phyloP scores from a whole-genome alignment of 1,140 invertebrate species.

The Rhynchophorus ferrugineus region DNA sequence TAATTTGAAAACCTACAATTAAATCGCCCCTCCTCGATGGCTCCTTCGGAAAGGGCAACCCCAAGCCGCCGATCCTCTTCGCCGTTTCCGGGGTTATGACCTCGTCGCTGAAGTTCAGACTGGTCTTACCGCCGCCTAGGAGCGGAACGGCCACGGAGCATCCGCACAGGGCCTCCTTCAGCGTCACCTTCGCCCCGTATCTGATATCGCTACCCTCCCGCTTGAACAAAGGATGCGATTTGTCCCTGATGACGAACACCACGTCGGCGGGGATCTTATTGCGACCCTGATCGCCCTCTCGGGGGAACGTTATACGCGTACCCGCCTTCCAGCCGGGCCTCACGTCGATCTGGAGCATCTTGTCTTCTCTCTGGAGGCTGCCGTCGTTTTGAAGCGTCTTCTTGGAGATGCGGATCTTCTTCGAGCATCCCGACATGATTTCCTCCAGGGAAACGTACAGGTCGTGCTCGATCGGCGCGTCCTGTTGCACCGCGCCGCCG shows the following conservation, averaged over 20 bases:
- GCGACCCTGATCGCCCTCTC: slow-evolving; percentile 83
- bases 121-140: slow-evolving; percentile 63
- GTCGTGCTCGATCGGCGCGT: slow-evolving; percentile 83
- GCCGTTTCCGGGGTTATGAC: slow-evolving; percentile 75
- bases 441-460: slow-evolving; percentile 79
- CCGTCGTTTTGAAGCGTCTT: slow-evolving; percentile 70
- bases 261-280: slow-evolving; percentile 89
- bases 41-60: slow-evolving; percentile 82
- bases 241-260: slow-evolving; percentile 91
- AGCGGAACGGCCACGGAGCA: slow-evolving; percentile 71
- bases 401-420: slow-evolving; percentile 93
- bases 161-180: slow-evolving; percentile 78
- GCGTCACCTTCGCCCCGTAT: slow-evolving; percentile 71
- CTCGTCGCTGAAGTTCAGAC: slow-evolving; percentile 61
- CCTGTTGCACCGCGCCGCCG: slow-evolving; percentile 46
- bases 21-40: slow-evolving; percentile 74
- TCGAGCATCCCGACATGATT: slow-evolving; percentile 73
- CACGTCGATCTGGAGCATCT: slow-evolving; percentile 84
- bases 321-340: slow-evolving; percentile 95
- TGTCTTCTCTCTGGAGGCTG: slow-evolving; percentile 66
- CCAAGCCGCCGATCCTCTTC: slow-evolving; percentile 70
- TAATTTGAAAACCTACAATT: slow-evolving; percentile 82
- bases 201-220: slow-evolving; percentile 79
- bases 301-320: slow-evolving; percentile 90
- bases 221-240: slow-evolving; percentile 77